Evolutionary conservation across 23 tunicate species (phyloP).

Genomic region (Botrylloides violaceus): DNA sequence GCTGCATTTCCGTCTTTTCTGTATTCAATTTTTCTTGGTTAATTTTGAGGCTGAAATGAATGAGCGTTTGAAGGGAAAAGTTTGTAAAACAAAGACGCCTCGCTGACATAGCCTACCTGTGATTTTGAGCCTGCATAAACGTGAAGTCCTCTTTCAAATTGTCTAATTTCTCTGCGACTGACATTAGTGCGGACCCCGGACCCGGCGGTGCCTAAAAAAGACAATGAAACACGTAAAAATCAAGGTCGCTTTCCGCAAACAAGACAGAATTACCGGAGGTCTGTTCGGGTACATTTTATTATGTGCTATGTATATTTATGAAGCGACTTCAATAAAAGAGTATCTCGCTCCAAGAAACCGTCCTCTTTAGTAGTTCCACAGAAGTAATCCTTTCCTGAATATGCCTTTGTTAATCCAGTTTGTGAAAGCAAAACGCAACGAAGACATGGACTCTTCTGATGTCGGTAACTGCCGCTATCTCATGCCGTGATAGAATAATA

Average conservation of each 20-base stretch:
- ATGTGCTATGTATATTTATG: too few relatives aligned
- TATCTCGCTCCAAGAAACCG: too few relatives aligned
- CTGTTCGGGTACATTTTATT: conserved; percentile 8
- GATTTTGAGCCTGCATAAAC: conserved; percentile 74
- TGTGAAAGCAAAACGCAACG: too few relatives aligned
- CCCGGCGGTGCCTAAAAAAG: conserved; percentile 49
- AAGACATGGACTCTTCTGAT: too few relatives aligned
- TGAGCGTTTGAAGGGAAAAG: neutral
- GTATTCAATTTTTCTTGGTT: conserved; percentile 82
- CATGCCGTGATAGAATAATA: too few relatives aligned
- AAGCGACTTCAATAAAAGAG: too few relatives aligned
- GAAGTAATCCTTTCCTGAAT: too few relatives aligned
- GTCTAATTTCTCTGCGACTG: conserved; percentile 73
- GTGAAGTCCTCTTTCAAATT: conserved; percentile 78
- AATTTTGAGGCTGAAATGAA: conserved; percentile 55
- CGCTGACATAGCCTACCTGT: too few relatives aligned
- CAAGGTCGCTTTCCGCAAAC: neutral
- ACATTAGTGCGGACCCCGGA: conserved; percentile 33
- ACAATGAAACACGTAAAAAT: neutral
- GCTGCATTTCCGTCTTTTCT: conserved; percentile 96
- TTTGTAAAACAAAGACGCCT: too few relatives aligned
- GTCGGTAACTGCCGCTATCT: too few relatives aligned
- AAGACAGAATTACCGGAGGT: neutral
- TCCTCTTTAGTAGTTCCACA: too few relatives aligned
- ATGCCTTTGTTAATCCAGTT: too few relatives aligned